phyloP scores from a whole-genome alignment of 2,797 vertebrate species.

The Sebastes ruberrimus region DNA sequence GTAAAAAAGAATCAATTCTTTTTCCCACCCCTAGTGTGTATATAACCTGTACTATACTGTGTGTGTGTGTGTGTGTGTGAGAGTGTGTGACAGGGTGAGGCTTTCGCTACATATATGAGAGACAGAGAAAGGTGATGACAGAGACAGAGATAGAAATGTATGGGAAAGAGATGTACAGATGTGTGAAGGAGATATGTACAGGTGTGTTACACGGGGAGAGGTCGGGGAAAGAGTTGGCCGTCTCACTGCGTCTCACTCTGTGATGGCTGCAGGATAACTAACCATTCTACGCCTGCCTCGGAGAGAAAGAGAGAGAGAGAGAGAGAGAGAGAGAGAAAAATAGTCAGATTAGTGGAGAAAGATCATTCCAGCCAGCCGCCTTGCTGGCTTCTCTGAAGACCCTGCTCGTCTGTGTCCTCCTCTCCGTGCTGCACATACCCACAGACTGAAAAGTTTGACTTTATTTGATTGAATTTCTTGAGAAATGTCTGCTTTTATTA shows the following conservation, averaged over 20 bases:
- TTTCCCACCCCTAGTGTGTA: too few species aligned
- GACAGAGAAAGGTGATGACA: constrained; percentile 38
- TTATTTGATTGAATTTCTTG: constrained; percentile 1
- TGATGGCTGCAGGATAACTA: constrained; percentile 72
- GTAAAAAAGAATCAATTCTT: too few species aligned
- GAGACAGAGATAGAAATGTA: constrained; percentile 53
- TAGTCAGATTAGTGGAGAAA: constrained; percentile 14
- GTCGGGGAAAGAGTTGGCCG: neutral
- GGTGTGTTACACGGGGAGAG: constrained; percentile 54
- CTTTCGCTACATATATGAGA: constrained; percentile 26
- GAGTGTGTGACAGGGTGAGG: neutral
- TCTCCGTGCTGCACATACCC: neutral
- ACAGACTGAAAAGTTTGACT: constrained; percentile 6
- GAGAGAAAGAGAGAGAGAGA: neutral
- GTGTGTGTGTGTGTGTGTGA: neutral
- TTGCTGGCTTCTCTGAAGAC: constrained; percentile 36
- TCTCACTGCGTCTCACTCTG: constrained; percentile 32
- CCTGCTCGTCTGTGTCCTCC: constrained; percentile 25
- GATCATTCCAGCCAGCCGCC: constrained; percentile 40
- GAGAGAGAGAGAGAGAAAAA: neutral
- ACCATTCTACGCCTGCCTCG: constrained; percentile 70
- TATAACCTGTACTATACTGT: neutral
- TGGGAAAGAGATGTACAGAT: constrained; percentile 65
- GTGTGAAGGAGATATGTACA: constrained; percentile 59
- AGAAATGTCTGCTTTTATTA: constrained; percentile 4